These are phyloP conservation scores for Drosophila burlai DNA, from an alignment of 1,140 invertebrate species.

Conservation along the genomic window DNA sequence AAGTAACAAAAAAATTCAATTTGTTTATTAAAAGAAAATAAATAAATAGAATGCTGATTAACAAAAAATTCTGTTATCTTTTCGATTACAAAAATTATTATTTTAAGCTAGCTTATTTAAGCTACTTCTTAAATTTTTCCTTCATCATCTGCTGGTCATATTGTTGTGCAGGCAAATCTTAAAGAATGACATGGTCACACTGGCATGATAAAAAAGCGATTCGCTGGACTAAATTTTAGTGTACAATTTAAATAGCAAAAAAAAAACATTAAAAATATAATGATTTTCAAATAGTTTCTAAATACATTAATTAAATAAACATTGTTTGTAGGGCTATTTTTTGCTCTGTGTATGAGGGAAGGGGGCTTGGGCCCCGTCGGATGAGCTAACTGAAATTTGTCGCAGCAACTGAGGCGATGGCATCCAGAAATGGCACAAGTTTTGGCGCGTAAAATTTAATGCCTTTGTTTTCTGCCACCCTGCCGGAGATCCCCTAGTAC, in stretches of 20 bases:
- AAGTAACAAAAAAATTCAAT: background rate
- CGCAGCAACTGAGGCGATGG: slow-evolving; percentile 59
- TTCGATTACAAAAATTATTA: background rate
- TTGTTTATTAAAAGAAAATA: too few relatives aligned
- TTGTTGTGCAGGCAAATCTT: background rate
- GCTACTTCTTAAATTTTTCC: too few relatives aligned
- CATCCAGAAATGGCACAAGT: slow-evolving; percentile 71
- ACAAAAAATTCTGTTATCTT: background rate
- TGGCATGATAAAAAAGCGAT: too few relatives aligned
- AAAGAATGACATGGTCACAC: too few relatives aligned
- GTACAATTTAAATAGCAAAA: too few relatives aligned
- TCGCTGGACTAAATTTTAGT: too few relatives aligned
- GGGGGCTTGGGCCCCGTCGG: slow-evolving; percentile 38
- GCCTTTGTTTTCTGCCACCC: slow-evolving; percentile 51
- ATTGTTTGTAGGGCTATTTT: background rate
- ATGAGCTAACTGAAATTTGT: slow-evolving; percentile 83
- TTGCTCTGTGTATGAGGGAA: slow-evolving; percentile 12
- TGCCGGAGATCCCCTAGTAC: background rate
- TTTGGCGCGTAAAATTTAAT: slow-evolving; percentile 79
- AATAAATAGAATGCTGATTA: too few relatives aligned
- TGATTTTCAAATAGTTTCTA: too few relatives aligned
- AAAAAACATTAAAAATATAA: too few relatives aligned
- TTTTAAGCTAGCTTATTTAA: background rate
- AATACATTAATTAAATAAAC: too few relatives aligned
- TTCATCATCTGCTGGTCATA: background rate